Conservation (phyloP, 2,888 invertebrate genomes). For the Noctua janthe region DNA sequence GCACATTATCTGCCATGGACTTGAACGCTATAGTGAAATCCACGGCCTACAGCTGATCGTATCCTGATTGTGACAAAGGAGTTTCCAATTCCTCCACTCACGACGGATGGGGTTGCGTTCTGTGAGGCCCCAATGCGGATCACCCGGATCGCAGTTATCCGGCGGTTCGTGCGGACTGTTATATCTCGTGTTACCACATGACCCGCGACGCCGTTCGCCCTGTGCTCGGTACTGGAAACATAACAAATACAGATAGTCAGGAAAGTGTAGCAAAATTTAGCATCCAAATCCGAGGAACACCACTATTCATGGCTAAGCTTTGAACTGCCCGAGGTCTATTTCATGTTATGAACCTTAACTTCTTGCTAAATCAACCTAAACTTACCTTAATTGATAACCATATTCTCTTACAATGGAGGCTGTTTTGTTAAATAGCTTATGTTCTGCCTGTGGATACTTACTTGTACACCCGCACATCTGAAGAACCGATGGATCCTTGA, state of each 20-base stretch:
- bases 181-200: neutral
- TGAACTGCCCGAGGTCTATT: neutral
- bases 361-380: neutral
- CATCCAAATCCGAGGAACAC: neutral
- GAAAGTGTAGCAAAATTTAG: neutral
- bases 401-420: neutral
- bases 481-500: neutral
- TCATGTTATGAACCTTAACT: neutral
- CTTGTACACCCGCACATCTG: neutral
- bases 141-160: slow-evolving; percentile 30
- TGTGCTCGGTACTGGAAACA: slow-evolving; percentile 12
- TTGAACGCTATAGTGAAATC: slow-evolving; percentile 22
- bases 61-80: slow-evolving; percentile 27
- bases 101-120: slow-evolving; percentile 17
- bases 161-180: neutral
- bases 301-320: neutral
- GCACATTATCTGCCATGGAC: slow-evolving; percentile 9
- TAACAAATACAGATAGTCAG: neutral
- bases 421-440: neutral
- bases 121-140: slow-evolving; percentile 13
- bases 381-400: neutral
- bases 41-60: slow-evolving; percentile 27
- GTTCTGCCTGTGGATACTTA: neutral
- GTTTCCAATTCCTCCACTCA: slow-evolving; percentile 22
- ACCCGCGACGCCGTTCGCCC: slow-evolving; percentile 1